Conservation (phyloP, 2,797 vertebrate genomes). For the Tokudaia tokunoshimensis region DNA sequence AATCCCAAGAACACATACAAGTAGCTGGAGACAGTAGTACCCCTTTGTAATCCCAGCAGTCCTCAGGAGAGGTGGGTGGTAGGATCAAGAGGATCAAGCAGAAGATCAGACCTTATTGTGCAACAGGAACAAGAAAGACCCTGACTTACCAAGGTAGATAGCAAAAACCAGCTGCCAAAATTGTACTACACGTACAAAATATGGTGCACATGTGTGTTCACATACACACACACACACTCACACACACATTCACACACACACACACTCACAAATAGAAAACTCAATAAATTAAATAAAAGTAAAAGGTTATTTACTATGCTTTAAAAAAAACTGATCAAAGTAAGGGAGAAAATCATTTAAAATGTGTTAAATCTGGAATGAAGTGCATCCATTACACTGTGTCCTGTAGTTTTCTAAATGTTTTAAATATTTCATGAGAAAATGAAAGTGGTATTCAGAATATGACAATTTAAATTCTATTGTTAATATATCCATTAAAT, state of each 20-base stretch:
- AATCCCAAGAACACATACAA: not conserved
- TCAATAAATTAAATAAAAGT: not conserved
- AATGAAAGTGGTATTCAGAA: conserved; percentile 37
- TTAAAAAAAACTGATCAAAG: not conserved
- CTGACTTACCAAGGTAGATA: not conserved
- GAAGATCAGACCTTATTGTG: not conserved
- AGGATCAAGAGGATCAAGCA: not conserved
- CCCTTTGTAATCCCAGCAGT: not conserved
- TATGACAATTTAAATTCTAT: not conserved
- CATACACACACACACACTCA: not conserved
- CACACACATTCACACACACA: not conserved
- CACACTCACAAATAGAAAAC: not conserved
- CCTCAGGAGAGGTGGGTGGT: not conserved
- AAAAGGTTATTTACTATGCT: not conserved
- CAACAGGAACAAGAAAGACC: not conserved
- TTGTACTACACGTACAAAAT: not conserved
- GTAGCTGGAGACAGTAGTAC: not conserved
- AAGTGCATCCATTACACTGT: not conserved
- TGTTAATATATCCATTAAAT: not conserved
- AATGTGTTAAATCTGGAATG: not conserved
- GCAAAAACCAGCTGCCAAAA: not conserved
- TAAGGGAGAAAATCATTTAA: not conserved
- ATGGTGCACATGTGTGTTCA: too few relatives aligned
- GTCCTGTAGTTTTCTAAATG: not conserved
- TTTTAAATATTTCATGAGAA: conserved; percentile 45